A percentile compares a stretch with the other conserved stretches of the same genome.
Conservation (phyloP, 2,113 vertebrate species). For the Catharus minimus region DNA sequence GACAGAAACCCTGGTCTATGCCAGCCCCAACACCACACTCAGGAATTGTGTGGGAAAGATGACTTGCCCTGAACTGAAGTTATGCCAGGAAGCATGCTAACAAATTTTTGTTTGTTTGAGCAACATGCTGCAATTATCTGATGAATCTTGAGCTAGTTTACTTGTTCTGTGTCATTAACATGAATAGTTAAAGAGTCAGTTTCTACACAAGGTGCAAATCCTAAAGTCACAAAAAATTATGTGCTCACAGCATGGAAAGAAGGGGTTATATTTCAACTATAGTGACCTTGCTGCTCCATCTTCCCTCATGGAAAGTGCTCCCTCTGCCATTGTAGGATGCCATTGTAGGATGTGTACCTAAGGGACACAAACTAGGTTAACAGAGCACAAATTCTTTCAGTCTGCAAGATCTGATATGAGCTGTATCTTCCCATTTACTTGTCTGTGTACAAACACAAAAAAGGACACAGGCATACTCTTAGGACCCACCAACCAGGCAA, state of each 20-base stretch:
- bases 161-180: not conserved
- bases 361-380: not conserved
- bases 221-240: not conserved
- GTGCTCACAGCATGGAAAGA: not conserved
- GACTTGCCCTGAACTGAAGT: not conserved
- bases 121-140: not conserved
- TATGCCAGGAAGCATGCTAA: not conserved
- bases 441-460: not conserved
- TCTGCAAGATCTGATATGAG: not conserved
- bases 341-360: not conserved
- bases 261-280: rapidly evolving
- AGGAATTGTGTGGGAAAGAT: not conserved
- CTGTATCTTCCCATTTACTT: not conserved
- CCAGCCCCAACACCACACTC: not conserved
- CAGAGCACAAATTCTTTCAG: not conserved
- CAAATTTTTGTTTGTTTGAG: not conserved
- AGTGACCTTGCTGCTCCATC: not conserved
- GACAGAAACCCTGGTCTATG: not conserved
- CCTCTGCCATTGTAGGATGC: not conserved
- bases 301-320: not conserved
- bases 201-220: not conserved
- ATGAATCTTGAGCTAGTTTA: not conserved
- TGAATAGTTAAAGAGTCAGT: not conserved
- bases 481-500: not conserved
- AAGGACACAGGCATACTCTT: not conserved